phyloP scores from a whole-genome alignment of 2,888 invertebrate species.

The Hymenopus coronatus region DNA sequence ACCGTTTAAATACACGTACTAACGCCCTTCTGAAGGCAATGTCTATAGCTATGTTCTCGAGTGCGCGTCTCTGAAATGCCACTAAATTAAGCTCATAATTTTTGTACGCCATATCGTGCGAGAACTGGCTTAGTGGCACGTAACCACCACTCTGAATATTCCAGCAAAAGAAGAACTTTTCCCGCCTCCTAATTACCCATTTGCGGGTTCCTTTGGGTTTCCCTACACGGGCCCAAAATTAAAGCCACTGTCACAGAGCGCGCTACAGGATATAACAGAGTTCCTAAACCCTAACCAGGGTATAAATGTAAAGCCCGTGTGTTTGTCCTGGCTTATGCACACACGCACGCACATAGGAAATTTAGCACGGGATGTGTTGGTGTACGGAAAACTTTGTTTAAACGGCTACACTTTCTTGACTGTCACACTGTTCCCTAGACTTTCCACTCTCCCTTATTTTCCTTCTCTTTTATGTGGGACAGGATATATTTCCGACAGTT shows the following conservation, averaged over 20 bases:
- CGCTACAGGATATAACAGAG: not conserved
- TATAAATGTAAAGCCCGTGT: not conserved
- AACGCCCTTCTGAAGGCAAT: too few relatives aligned
- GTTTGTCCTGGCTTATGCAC: not conserved
- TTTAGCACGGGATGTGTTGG: not conserved
- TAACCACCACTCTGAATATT: not conserved
- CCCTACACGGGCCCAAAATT: not conserved
- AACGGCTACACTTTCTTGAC: not conserved
- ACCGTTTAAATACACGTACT: too few relatives aligned
- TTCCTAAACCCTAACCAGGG: not conserved
- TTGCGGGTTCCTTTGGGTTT: not conserved
- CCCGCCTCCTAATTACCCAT: not conserved
- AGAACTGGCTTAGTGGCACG: not conserved
- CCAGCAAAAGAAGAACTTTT: not conserved
- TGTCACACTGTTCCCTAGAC: not conserved
- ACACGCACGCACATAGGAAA: not conserved
- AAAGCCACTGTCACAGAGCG: not conserved
- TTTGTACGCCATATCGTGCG: not conserved
- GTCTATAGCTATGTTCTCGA: not conserved
- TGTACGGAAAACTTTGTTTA: not conserved
- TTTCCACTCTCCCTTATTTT: not conserved
- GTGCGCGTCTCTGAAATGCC: not conserved
- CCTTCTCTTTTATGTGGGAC: not conserved
- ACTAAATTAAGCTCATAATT: not conserved
- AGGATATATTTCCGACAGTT: not conserved